Base-by-base conservation (phyloP, 2,888 invertebrate species). In the Iselma pallidipennis region DNA sequence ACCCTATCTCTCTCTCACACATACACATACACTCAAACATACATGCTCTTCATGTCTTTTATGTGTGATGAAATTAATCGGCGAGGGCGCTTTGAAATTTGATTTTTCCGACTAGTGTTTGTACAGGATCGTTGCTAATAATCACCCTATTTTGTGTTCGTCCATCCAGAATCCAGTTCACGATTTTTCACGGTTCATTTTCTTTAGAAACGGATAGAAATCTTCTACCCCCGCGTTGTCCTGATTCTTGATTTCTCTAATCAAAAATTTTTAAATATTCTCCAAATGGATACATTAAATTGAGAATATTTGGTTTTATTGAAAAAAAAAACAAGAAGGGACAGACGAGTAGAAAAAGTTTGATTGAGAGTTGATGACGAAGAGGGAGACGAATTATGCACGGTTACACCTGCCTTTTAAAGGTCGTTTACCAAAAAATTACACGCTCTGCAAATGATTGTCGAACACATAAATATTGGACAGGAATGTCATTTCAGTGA, bases 91-190 rank as follows among this genome's bases (percentile, higher is more conserved):
- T 76, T 79, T 79, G 78, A 80, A 78, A 80, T 79, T 78, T 78
- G 79, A 80, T 80, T 80, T 80, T 78, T 78, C 71, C 73, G 70
- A 65, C 62, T 56, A 74, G 72, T 76, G 74, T 75, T 76, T 77
- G 73, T 73, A 70, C 70, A 73, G 73, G 73, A 73, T 74, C 74
- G 71, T 66, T 74, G 71, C 71, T 72, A 72, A 71, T 77, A 74
- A 78, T 76, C 76, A 76, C 76, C 42, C 42, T 21, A 42, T 42
- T 21, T 42, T 21, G 42, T 19, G 19, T 42, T 19, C 42, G 42
- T 42, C 42, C 19, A 42, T 42, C 42, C 42, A 42, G 42, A 42
- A 42, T 42, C 42, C 19, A 19, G 19, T 42, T 21, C 42, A 42
- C 10, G 42, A 42, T 42, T 42, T 42, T 42, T 10, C 42, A 42